phyloP scores from a whole-genome alignment of 2,113 vertebrate species.

The Monarcha castaneiventris region DNA sequence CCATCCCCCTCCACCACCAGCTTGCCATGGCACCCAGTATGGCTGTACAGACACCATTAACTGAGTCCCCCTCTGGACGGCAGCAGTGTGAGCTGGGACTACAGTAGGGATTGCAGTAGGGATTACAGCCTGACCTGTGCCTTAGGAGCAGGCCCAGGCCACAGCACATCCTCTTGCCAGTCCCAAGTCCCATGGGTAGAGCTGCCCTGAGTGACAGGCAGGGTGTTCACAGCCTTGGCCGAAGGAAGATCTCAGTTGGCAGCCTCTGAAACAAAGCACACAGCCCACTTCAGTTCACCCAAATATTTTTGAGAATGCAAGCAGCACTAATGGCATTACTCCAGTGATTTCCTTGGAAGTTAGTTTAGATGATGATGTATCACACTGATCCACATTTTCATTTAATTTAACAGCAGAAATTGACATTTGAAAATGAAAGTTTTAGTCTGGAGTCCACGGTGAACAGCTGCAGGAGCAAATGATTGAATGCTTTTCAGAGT shows the following conservation, averaged over 20 bases:
- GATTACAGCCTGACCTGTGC: background rate
- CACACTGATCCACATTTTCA: constrained; percentile 23
- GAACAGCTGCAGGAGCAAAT: background rate
- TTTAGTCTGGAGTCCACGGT: background rate
- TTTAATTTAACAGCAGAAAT: constrained; percentile 52
- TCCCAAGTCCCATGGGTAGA: background rate
- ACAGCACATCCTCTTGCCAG: background rate
- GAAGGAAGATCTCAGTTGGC: background rate
- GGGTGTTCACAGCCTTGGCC: background rate
- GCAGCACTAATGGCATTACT: background rate
- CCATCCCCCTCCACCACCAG: background rate
- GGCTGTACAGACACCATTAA: background rate
- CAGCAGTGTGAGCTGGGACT: background rate
- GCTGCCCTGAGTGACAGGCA: background rate
- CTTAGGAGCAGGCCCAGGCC: background rate
- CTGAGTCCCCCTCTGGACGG: fast-evolving
- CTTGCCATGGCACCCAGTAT: background rate
- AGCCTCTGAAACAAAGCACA: background rate
- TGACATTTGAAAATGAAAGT: constrained; percentile 41
- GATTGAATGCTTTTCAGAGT: background rate
- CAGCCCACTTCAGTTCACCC: background rate
- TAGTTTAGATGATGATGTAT: constrained; percentile 54
- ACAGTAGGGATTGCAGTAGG: fast-evolving
- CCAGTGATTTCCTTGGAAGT: constrained; percentile 10
- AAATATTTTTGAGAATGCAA: constrained; percentile 5